Evolutionary conservation across 2,888 invertebrate genomes (phyloP).

Genomic region (Callosobruchus maculatus): DNA sequence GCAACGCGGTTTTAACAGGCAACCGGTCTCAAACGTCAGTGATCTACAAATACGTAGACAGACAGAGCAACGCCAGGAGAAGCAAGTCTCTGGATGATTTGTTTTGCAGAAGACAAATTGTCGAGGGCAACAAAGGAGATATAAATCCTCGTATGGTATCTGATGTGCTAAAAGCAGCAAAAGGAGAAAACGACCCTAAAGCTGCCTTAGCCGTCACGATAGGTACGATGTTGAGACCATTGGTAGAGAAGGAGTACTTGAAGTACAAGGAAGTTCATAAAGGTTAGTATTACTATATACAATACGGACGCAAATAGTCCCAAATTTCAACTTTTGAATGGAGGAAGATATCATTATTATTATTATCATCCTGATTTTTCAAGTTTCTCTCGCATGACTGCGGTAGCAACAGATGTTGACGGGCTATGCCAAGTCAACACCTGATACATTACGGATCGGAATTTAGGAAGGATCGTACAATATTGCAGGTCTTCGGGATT

Average conservation of each 20-base stretch:
- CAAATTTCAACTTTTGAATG: too few species aligned
- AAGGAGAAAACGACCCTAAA: not conserved
- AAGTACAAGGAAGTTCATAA: constrained; percentile 25
- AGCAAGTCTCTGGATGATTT: not conserved
- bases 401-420: too few species aligned
- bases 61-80: not conserved
- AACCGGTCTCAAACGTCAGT: not conserved
- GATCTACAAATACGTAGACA: not conserved
- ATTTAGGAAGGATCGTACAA: too few species aligned
- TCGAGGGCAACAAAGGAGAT: not conserved
- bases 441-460: too few species aligned
- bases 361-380: too few species aligned
- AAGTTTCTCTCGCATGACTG: too few species aligned
- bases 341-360: too few species aligned
- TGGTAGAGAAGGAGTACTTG: constrained; percentile 24
- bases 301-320: too few species aligned
- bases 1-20: not conserved
- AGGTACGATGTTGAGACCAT: constrained; percentile 20
- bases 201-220: constrained; percentile 15
- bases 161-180: not conserved
- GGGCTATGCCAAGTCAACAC: too few species aligned
- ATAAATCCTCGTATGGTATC: not conserved
- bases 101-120: not conserved
- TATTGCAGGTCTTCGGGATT: too few species aligned
- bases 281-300: too few species aligned